Conservation (phyloP, 2,113 vertebrate genomes). For the Otolemur garnettii region DNA sequence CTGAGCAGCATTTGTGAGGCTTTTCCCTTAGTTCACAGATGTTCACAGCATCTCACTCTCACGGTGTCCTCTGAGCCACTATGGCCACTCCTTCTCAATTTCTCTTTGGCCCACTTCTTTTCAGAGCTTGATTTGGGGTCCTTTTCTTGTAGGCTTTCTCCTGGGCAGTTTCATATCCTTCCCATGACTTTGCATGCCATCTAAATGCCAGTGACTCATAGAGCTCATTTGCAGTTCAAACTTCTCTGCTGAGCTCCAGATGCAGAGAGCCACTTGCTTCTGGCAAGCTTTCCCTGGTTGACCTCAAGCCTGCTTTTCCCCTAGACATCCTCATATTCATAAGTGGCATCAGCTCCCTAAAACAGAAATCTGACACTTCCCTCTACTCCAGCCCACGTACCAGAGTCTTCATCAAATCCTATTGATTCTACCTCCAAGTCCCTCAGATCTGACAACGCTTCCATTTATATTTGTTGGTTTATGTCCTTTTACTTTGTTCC, state of each 20-base stretch:
- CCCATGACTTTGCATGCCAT: neutral
- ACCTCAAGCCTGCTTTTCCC: neutral
- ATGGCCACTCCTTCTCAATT: neutral
- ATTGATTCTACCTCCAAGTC: neutral
- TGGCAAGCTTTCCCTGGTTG: constrained; percentile 39
- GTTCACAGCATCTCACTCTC: neutral
- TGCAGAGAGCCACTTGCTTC: neutral
- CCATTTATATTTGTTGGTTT: neutral
- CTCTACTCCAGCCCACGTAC: neutral
- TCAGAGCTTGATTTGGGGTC: neutral
- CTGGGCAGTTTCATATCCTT: neutral
- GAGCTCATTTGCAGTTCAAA: neutral
- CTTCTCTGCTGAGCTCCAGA: neutral
- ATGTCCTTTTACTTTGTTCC: neutral
- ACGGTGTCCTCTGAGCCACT: neutral
- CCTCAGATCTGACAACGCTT: neutral
- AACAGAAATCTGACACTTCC: neutral
- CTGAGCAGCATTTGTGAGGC: neutral
- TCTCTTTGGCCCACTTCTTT: neutral
- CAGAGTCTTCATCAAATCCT: neutral
- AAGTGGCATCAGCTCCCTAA: neutral
- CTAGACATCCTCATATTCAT: neutral
- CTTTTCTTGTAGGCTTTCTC: neutral
- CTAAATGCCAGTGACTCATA: neutral
- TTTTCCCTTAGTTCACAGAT: neutral